These are phyloP conservation scores for Drosophila nannoptera DNA, from an alignment of 1,140 invertebrate species.

Conservation along the genomic window DNA sequence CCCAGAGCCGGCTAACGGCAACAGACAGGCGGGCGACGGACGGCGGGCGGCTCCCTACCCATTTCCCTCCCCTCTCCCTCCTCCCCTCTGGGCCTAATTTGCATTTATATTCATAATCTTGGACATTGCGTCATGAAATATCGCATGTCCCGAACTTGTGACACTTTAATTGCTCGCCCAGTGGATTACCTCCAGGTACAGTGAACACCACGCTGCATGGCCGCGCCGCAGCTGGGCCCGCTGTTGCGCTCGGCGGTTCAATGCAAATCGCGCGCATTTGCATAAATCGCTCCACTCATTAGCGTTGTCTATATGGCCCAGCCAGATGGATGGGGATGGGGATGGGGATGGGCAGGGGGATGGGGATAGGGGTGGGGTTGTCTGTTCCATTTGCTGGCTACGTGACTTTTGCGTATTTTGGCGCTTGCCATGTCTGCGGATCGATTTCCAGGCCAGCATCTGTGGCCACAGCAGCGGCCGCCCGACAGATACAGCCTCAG, in stretches of 20 bases:
- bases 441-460: slow-evolving; percentile 65
- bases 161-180: slow-evolving; percentile 71
- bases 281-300: slow-evolving; percentile 36
- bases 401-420: slow-evolving; percentile 70
- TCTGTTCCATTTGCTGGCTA: slow-evolving; percentile 63
- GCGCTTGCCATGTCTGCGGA: slow-evolving; percentile 48
- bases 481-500: slow-evolving; percentile 9
- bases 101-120: slow-evolving; percentile 78
- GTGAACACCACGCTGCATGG: slow-evolving; percentile 10
- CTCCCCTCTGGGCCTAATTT: slow-evolving; percentile 56
- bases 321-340: slow-evolving; percentile 10
- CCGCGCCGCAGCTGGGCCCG: background rate
- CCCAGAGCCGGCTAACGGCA: slow-evolving; percentile 18
- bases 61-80: too few relatives aligned
- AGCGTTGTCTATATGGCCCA: slow-evolving; percentile 38
- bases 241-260: background rate
- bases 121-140: slow-evolving; percentile 76
- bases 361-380: too few relatives aligned
- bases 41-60: too few relatives aligned
- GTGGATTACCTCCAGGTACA: slow-evolving; percentile 44
- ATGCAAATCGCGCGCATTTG: slow-evolving; percentile 3
- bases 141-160: slow-evolving; percentile 74
- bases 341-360: too few relatives aligned
- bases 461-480: slow-evolving; percentile 17
- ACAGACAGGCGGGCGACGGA: slow-evolving; percentile 52